Evolutionary conservation across 1,140 invertebrate species (phyloP), one percentile per base, ranked within the genome.

Genomic region (Popillia japonica): DNA sequence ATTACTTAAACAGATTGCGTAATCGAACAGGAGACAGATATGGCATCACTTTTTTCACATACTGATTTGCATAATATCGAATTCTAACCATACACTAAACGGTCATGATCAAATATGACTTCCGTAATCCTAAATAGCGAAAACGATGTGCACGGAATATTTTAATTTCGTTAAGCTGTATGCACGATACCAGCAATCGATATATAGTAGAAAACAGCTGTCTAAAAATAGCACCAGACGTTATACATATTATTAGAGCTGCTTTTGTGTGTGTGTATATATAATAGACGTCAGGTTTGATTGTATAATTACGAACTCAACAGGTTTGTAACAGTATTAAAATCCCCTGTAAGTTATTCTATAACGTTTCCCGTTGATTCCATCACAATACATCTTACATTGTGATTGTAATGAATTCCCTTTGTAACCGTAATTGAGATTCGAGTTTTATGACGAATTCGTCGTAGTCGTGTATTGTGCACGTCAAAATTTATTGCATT

Each of bases 141-240:
- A 7, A 44, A 14, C 9, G 42, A 44, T 8, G 42, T 7, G 10
- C 14, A 55, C 27, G 17, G 48, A 55, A 14, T 6, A 55, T 55
- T 17, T 55, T 6, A 55, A 55, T 55, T 55, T 55, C 48, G 14
- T n/a, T 55, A 14, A 6, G 14, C 48, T 14, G 27, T 34, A 55
- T 17, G 14, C 48, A 17, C 48, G 48, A 17, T 17, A n/a, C 14
- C 2, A 7, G 17, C 17, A 55, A n/a, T 17, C 48, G 14, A 55
- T 55, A 3, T 17, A 3, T 7, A n/a, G 17, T 34, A 55, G 14
- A 17, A 55, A 17, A 14, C 17, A 55, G 0, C 11, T n/a, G 17
- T 55, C 48, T 55, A 55, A 55, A 55, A 55, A 55, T 55, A 55
- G 48, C 48, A 55, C 48, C 48, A 55, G 48, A 55, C 48, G 48